Conservation (phyloP, 2,888 invertebrate genomes). For the Enchytraeus crypticus region DNA sequence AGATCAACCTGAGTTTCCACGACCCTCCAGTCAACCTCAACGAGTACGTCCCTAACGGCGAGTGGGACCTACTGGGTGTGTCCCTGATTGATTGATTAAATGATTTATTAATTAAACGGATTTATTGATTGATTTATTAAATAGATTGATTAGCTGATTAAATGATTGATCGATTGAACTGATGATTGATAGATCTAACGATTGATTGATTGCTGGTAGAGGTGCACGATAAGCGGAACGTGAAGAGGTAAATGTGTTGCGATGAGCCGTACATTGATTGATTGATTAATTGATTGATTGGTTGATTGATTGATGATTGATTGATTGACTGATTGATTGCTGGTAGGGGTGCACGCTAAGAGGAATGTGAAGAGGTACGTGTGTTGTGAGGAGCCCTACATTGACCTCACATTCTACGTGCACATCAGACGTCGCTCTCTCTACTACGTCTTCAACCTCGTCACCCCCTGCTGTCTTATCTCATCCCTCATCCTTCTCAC, state of each 20-base stretch:
- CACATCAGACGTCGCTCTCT: constrained; percentile 26
- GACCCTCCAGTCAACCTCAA: constrained; percentile 18
- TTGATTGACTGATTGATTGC: too few relatives aligned
- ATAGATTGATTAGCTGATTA: too few relatives aligned
- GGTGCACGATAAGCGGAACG: not conserved
- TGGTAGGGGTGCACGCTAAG: not conserved
- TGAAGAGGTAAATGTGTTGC: constrained; percentile 25
- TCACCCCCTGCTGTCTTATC: constrained; percentile 29
- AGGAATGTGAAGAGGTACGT: constrained; percentile 16
- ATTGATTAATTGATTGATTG: too few relatives aligned
- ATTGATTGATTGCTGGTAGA: too few relatives aligned
- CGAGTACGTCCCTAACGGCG: constrained; percentile 26
- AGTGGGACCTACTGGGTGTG: constrained; percentile 28
- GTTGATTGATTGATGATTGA: too few relatives aligned
- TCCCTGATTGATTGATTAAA: not conserved
- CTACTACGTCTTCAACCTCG: constrained; percentile 29
- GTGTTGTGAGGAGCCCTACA: constrained; percentile 28
- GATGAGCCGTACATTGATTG: constrained; percentile 27
- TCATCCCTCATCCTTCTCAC: constrained; percentile 26
- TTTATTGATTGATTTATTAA: too few relatives aligned
- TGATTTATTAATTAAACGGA: too few relatives aligned
- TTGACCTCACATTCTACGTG: constrained; percentile 28
- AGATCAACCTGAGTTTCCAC: constrained; percentile 20
- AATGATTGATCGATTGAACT: too few relatives aligned
- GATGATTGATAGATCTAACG: too few relatives aligned